Base-by-base conservation (phyloP, 2,888 invertebrate genomes). In the Sarcophaga subvicina region DNA sequence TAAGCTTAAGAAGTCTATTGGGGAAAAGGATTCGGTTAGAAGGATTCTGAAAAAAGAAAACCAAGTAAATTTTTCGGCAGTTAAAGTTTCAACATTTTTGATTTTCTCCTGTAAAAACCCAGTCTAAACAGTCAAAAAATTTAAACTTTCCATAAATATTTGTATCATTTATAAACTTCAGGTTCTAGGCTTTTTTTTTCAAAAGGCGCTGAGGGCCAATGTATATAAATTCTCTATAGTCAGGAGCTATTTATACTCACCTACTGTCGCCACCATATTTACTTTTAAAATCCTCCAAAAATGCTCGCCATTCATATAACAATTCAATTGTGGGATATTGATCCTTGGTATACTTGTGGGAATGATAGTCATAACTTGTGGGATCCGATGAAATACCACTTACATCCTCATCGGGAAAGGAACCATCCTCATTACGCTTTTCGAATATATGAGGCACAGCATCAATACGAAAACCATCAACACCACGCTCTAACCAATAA, bases 401-500 rank as follows among this genome's bases (percentile, higher is more conserved):
- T 0, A 94, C 76, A 0, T 95, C 95, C 76, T 95, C 95, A 85
- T 95, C 94, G 0, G 89, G 90, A 82, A 91, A 93, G 8, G 90
- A 89, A 11, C 91, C 91, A 77, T 93, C 86, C 1, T 80, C 87
- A 66, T 90, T 88, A 1, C 89, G 89, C 0, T 90, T 94, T 89
- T 95, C 95, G 1, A 94, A 94, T n/a, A 95, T 91, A 89, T 95
- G 95, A 0, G 95, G 95, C 1, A 96, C 93, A 0, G 96, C 96
- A 88, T 96, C 96, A 0, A 97, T 93, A 72, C 97, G 95, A 91
- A 97, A 96, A 0, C 97, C 97, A 90, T 96, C 96, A 0, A 96
- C 95, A 0, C 97, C 97, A 80, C 95, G 95, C 71, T 96, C 95
- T 22, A 97, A 91, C 97, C 97, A 98, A 91, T 95, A 96, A 54